Conservation (phyloP, 2,113 vertebrate genomes). For the Herpetotheres cachinnans region DNA sequence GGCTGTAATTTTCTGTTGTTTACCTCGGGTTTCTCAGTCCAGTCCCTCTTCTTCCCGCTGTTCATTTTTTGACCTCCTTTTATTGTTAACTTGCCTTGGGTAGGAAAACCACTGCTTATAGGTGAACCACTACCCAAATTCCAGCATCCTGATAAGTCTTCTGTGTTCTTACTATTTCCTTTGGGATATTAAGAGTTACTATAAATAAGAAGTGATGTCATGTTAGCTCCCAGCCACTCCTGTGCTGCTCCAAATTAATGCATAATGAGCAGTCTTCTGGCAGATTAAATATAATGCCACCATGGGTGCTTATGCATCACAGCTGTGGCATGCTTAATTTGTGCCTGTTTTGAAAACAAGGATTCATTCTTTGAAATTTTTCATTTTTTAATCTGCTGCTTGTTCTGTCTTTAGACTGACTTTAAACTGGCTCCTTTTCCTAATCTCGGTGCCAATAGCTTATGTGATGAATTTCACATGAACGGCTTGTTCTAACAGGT, state of each 20-base stretch:
- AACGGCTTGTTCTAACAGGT: not conserved
- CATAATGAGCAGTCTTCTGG: not conserved
- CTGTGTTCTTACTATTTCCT: not conserved
- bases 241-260: not conserved
- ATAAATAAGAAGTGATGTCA: not conserved
- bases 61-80: not conserved
- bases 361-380: not conserved
- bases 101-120: not conserved
- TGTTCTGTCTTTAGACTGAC: not conserved
- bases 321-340: not conserved
- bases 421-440: not conserved
- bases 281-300: not conserved
- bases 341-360: not conserved
- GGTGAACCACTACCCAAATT: not conserved
- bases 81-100: not conserved
- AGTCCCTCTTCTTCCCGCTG: not conserved
- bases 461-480: not conserved
- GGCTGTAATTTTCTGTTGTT: not conserved
- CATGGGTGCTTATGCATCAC: not conserved
- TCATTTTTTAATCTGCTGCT: not conserved
- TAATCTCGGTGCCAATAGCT: not conserved
- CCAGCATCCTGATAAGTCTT: not conserved
- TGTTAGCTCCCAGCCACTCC: not conserved
- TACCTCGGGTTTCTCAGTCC: not conserved
- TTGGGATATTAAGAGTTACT: not conserved